Percentiles rank a stretch among this genome's conserved stretches.
Conservation (phyloP, 53 echinoderm and acorn worm genomes). For the Arbacia lixula region DNA sequence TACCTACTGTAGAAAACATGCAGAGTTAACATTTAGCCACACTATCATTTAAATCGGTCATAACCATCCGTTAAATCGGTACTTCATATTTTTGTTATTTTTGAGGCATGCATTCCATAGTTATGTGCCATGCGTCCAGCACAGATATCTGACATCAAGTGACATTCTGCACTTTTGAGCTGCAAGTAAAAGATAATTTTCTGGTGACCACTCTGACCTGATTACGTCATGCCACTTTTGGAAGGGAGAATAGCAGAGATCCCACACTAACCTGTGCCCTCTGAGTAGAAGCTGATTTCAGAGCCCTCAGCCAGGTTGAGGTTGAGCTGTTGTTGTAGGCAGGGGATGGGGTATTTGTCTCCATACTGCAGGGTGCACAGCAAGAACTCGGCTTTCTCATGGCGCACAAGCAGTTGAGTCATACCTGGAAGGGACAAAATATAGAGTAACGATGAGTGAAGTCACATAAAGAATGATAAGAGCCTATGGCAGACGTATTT, state of each 20-base stretch:
- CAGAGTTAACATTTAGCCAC: no score
- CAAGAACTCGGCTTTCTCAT: constrained; percentile 93
- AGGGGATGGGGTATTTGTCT: constrained; percentile 9
- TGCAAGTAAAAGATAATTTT: no score
- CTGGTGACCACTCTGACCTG: no score
- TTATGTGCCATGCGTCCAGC: no score
- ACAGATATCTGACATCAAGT: no score
- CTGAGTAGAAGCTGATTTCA: constrained; percentile 90
- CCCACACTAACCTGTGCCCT: constrained; percentile 75
- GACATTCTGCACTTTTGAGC: no score
- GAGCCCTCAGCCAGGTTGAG: constrained; percentile 92
- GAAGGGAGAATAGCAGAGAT: neutral
- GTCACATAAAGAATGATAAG: neutral
- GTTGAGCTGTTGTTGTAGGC: constrained; percentile 80
- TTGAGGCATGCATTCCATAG: no score
- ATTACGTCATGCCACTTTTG: neutral
- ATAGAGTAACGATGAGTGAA: neutral
- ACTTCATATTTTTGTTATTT: no score
- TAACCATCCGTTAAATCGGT: no score
- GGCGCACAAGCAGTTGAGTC: constrained; percentile 80
- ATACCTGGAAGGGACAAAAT: constrained; percentile 55
- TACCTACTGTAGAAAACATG: no score
- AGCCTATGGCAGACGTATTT: no score
- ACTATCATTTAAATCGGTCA: no score
- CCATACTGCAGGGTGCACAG: constrained; percentile 81